phyloP scores from a whole-genome alignment of 2,113 vertebrate genomes.

The Monopterus albus region DNA sequence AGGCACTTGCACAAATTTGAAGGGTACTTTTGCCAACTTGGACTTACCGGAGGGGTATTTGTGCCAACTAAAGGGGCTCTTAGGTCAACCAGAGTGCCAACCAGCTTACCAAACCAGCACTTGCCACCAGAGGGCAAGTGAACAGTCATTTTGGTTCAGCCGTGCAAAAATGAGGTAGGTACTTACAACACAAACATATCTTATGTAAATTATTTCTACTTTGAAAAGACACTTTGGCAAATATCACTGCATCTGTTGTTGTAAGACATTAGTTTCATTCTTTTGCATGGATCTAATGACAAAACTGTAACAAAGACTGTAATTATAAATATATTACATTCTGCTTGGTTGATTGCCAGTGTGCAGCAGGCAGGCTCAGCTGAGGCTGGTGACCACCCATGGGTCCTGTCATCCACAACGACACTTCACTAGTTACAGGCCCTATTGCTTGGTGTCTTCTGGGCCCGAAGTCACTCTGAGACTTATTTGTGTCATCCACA shows the following conservation, averaged over 20 bases:
- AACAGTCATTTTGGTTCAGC: too few species aligned
- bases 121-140: not conserved
- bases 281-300: not conserved
- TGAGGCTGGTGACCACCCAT: constrained; percentile 37
- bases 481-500: constrained; percentile 66
- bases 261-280: not conserved
- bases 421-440: constrained; percentile 63
- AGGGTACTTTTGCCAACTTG: not conserved
- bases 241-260: not conserved
- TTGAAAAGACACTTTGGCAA: too few species aligned
- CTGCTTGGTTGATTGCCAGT: not conserved
- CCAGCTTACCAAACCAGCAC: not conserved
- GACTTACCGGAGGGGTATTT: not conserved
- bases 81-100: not conserved
- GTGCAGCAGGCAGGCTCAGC: constrained; percentile 3
- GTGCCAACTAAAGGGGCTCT: rapidly evolving
- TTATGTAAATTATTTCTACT: too few species aligned
- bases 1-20: too few species aligned
- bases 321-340: too few species aligned
- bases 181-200: too few species aligned
- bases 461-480: constrained; percentile 63
- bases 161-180: too few species aligned
- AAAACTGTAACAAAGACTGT: not conserved
- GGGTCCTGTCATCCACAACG: constrained; percentile 34
- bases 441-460: constrained; percentile 43